phyloP scores from a whole-genome alignment of 2,888 invertebrate species.

The Protodeltote pygarga region DNA sequence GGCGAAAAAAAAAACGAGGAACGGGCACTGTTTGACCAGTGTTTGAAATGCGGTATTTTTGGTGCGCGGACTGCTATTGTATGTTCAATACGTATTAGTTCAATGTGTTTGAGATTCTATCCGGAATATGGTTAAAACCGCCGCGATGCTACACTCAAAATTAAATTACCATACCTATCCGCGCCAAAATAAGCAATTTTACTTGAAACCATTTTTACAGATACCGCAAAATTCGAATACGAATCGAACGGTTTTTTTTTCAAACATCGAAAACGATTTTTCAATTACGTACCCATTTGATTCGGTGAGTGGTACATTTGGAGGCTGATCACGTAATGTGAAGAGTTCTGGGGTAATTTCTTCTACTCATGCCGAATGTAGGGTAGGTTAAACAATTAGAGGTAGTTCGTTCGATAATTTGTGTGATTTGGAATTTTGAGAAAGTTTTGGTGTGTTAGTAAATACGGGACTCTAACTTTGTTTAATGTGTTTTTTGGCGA shows the following conservation, averaged over 20 bases:
- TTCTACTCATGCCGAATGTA: slow-evolving; percentile 46
- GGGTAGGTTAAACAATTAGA: slow-evolving; percentile 47
- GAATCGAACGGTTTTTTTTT: slow-evolving; percentile 32
- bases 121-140: neutral
- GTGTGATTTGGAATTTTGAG: slow-evolving; percentile 17
- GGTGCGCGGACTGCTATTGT: too few relatives aligned
- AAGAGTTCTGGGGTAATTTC: slow-evolving; percentile 49
- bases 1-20: too few relatives aligned
- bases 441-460: too few relatives aligned
- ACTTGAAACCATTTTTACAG: slow-evolving; percentile 19
- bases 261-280: slow-evolving; percentile 50
- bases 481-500: neutral
- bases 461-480: too few relatives aligned
- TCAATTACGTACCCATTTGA: slow-evolving; percentile 51
- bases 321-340: slow-evolving; percentile 48
- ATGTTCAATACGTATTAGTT: too few relatives aligned
- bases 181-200: slow-evolving; percentile 1
- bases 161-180: slow-evolving; percentile 16
- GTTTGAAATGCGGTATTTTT: too few relatives aligned
- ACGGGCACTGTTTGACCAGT: too few relatives aligned
- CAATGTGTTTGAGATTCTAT: neutral
- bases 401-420: slow-evolving; percentile 34
- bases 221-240: slow-evolving; percentile 3
- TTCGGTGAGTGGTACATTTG: slow-evolving; percentile 43
- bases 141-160: too few relatives aligned